phyloP scores from a whole-genome alignment of 1,140 invertebrate species.

The Aphis gossypii region DNA sequence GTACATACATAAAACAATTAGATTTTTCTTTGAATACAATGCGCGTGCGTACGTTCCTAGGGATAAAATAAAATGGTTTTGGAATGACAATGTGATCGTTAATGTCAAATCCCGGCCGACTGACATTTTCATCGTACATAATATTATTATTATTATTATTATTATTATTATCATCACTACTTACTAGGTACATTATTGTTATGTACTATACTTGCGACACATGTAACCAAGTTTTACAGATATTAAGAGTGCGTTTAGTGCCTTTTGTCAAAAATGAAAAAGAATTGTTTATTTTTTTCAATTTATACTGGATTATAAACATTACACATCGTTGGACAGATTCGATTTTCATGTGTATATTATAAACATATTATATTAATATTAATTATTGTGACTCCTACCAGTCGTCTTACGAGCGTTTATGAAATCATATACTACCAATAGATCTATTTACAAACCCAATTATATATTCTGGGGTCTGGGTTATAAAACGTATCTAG shows the following conservation, averaged over 20 bases:
- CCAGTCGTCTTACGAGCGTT: not conserved
- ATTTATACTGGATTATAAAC: not conserved
- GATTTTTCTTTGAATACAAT: not conserved
- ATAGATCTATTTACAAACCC: not conserved
- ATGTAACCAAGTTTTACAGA: not conserved
- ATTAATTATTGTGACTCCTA: not conserved
- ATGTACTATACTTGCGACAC: not conserved
- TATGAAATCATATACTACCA: not conserved
- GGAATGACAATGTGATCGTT: not conserved
- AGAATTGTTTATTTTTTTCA: not conserved
- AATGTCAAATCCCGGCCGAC: not conserved
- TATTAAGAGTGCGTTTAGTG: not conserved
- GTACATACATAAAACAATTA: slow-evolving; percentile 5
- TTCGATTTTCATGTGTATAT: not conserved
- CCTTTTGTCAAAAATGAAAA: not conserved
- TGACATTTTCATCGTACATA: slow-evolving; percentile 2
- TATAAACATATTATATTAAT: not conserved
- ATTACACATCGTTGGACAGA: not conserved
- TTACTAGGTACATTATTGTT: too few relatives aligned
- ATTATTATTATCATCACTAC: not conserved
- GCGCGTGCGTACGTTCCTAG: not conserved
- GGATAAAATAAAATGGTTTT: slow-evolving; percentile 13
- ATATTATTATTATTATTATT: not conserved
- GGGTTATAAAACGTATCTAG: not conserved
- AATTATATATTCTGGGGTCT: too few relatives aligned